phyloP scores from a whole-genome alignment of 2,113 vertebrate genomes.

The Amblyopsis rosae region DNA sequence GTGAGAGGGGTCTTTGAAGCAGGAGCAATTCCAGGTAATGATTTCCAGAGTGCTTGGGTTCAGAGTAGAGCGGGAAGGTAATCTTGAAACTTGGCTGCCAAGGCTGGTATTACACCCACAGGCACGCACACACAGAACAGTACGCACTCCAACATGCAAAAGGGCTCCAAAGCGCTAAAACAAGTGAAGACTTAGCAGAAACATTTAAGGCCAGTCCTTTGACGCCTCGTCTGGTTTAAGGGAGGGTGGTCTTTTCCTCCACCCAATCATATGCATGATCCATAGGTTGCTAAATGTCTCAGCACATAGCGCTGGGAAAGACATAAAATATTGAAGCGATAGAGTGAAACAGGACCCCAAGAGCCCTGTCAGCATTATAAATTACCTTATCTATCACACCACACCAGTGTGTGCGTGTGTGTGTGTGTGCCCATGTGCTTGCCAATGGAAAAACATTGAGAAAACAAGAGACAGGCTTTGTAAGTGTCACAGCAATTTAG shows the following conservation, averaged over 20 bases:
- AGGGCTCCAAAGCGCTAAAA: slow-evolving; percentile 13
- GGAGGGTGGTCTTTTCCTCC: slow-evolving; percentile 40
- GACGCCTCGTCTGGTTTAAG: slow-evolving; percentile 45
- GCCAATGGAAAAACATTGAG: neutral
- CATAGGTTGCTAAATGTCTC: slow-evolving; percentile 63
- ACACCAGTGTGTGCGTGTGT: slow-evolving; percentile 35
- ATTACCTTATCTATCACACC: slow-evolving; percentile 47
- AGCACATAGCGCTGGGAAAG: slow-evolving; percentile 41
- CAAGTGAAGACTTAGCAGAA: slow-evolving; percentile 26
- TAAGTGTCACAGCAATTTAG: slow-evolving; percentile 7
- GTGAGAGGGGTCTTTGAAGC: slow-evolving; percentile 51
- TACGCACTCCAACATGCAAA: neutral
- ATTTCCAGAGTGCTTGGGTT: slow-evolving; percentile 68
- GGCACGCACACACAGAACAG: neutral
- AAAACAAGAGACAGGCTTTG: slow-evolving; percentile 10
- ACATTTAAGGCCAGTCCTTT: slow-evolving; percentile 39
- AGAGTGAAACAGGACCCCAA: slow-evolving; percentile 60
- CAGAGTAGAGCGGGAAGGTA: slow-evolving; percentile 52
- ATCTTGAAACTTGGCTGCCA: slow-evolving; percentile 41
- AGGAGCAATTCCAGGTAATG: slow-evolving; percentile 62
- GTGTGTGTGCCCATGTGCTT: slow-evolving; percentile 24
- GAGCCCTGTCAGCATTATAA: slow-evolving; percentile 54
- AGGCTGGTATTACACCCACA: slow-evolving; percentile 13
- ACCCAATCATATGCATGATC: slow-evolving; percentile 43
- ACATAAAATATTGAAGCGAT: slow-evolving; percentile 72